Evolutionary conservation across 2,888 invertebrate genomes (phyloP).

Genomic region (Epistrophe grossulariae): DNA sequence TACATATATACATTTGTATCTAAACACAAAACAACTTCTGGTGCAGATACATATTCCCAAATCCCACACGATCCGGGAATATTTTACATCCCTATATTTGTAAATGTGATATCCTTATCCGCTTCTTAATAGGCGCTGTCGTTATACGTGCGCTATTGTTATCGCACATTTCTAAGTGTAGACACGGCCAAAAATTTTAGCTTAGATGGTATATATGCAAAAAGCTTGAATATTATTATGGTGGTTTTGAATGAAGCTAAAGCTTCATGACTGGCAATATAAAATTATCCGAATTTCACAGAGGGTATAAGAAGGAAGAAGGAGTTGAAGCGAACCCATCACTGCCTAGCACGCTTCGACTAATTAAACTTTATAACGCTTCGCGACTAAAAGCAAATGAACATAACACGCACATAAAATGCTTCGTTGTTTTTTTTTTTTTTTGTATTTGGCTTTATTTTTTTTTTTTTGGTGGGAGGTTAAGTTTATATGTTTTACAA

Average conservation of each 20-base stretch:
- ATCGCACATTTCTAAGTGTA: slow-evolving; percentile 29
- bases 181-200: slow-evolving; percentile 39
- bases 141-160: slow-evolving; percentile 69
- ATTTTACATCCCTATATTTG: slow-evolving; percentile 62
- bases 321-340: background rate
- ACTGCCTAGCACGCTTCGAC: slow-evolving; percentile 49
- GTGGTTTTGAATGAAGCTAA: slow-evolving; percentile 24
- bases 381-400: slow-evolving; percentile 72
- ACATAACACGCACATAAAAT: slow-evolving; percentile 72
- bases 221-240: slow-evolving; percentile 8
- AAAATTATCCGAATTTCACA: slow-evolving; percentile 11
- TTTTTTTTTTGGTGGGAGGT: background rate
- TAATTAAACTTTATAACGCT: slow-evolving; percentile 74
- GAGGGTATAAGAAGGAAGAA: background rate
- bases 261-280: slow-evolving; percentile 50
- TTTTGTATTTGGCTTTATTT: background rate
- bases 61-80: slow-evolving; percentile 45
- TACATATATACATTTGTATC: background rate
- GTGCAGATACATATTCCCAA: slow-evolving; percentile 13
- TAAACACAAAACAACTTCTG: background rate
- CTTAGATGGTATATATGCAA: background rate
- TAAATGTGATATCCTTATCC: slow-evolving; percentile 54
- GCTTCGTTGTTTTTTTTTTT: slow-evolving; percentile 2
- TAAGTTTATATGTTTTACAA: slow-evolving; percentile 6
- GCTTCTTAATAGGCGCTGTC: slow-evolving; percentile 55